Evolutionary conservation across 2,113 vertebrate genomes (phyloP).

Genomic region (Chamaea fasciata): DNA sequence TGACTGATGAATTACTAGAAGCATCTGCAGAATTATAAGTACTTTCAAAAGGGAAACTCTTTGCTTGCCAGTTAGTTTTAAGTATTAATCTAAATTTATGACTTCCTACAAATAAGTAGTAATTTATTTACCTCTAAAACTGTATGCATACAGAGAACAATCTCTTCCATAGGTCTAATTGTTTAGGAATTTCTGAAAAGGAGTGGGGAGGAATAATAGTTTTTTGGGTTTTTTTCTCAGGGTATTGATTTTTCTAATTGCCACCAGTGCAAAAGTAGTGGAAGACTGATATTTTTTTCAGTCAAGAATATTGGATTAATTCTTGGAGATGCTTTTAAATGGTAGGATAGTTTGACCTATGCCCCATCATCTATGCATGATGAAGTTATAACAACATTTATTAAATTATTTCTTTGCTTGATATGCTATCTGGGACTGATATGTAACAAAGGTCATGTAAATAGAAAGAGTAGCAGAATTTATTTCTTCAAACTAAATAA

Average conservation of each 20-base stretch:
- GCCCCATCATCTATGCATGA: background rate
- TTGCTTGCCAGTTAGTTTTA: background rate
- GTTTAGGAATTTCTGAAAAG: background rate
- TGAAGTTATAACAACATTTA: background rate
- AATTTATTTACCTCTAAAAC: background rate
- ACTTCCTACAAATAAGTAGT: background rate
- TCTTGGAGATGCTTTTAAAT: background rate
- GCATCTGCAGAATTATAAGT: background rate
- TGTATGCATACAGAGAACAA: background rate
- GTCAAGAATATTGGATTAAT: background rate
- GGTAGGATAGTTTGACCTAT: background rate
- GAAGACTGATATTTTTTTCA: background rate
- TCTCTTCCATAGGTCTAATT: background rate
- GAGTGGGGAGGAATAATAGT: background rate
- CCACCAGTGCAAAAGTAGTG: background rate
- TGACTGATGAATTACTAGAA: background rate
- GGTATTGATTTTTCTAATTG: background rate
- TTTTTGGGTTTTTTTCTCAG: background rate
- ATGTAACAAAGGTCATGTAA: background rate
- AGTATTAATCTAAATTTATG: background rate
- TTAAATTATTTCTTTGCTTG: background rate
- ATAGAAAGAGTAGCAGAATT: background rate
- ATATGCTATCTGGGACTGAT: background rate
- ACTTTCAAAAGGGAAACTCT: background rate
- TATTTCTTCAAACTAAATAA: background rate